Evolutionary conservation across 37 sponge, comb jelly and placozoan species (phyloP).

Genomic region (Cliona cf. orientalis): DNA sequence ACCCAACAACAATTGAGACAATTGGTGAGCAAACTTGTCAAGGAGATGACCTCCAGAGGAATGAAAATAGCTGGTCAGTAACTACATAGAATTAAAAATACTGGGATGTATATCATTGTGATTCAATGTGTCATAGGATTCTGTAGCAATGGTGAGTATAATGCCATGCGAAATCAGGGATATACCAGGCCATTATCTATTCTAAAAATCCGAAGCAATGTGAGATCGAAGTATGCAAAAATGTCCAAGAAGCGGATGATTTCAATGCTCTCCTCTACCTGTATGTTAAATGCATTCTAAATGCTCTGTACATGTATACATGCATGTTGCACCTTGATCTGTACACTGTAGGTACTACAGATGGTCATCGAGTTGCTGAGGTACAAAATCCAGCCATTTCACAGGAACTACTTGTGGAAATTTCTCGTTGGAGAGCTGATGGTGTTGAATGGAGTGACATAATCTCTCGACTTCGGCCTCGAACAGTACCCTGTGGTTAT

Average conservation of each 20-base stretch:
- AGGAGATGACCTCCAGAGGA: slow-evolving; percentile 5
- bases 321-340: too few relatives aligned
- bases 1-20: neutral
- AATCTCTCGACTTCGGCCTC: slow-evolving; percentile 2
- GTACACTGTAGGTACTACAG: too few relatives aligned
- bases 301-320: too few relatives aligned
- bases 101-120: too few relatives aligned
- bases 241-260: neutral
- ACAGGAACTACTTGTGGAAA: neutral
- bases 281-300: too few relatives aligned
- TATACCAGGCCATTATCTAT: slow-evolving; percentile 4
- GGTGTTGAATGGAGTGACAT: neutral
- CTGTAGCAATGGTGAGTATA: slow-evolving; percentile 29
- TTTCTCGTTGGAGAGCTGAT: neutral
- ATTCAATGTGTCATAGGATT: neutral
- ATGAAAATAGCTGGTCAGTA: slow-evolving; percentile 18
- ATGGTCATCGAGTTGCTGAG: neutral
- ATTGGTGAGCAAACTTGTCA: neutral
- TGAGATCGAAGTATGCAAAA: neutral
- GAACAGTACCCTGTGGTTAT: slow-evolving; percentile 51
- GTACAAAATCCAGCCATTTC: neutral
- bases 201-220: slow-evolving; percentile 12
- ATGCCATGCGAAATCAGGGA: slow-evolving; percentile 15
- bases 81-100: too few relatives aligned
- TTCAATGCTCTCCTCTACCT: slow-evolving; percentile 5